Base-by-base conservation (phyloP, 2,888 invertebrate genomes). In the Cetonia aurata region DNA sequence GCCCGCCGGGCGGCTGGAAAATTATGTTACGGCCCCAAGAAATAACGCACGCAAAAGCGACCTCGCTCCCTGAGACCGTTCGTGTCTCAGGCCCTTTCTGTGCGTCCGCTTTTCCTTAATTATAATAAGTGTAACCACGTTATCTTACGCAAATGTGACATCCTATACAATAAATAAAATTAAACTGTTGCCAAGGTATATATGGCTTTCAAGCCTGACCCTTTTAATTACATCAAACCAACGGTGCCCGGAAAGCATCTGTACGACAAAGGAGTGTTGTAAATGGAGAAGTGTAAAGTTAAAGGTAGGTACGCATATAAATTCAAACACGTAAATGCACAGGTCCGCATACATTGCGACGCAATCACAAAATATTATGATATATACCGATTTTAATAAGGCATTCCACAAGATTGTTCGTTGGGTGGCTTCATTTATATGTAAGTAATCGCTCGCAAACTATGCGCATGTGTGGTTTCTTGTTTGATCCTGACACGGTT, bases 141-240 rank as follows among this genome's bases (percentile, higher is more conserved):
- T 60, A 60, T 60, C 60, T 60, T 60, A 46, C 48, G 60, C 46
- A 46, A 48, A 60, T 46, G 46, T 60, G 15, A 46, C 60, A 60
- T 60, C 46, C 60, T 60, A 60, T 48, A 60, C 60, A 15, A 60
- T 60, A 60, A 60, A 60, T 60, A 60, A 60, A 60, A 60, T 60
- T 60, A 60, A 60, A 60, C 60, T 60, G 60, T 60, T 60, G 60
- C 60, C 48, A 48, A 37, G 60, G 60, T 46, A 31, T n/a, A n/a
- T 60, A 60, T 31, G 60, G 60, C 60, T 60, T 48, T 60, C 60
- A 46, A 48, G 48, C 60, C 46, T 48, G 48, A 60, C 60, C 60
- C 48, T 60, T 60, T 48, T 60, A 60, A 60, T 60, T 60, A 60
- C 13, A 48, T 46, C 48, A 60, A 13, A 25, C 13, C 25, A 46